Base-by-base conservation (phyloP, 92 coral and sea anemone species). In the Parazoanthus atlanticus region DNA sequence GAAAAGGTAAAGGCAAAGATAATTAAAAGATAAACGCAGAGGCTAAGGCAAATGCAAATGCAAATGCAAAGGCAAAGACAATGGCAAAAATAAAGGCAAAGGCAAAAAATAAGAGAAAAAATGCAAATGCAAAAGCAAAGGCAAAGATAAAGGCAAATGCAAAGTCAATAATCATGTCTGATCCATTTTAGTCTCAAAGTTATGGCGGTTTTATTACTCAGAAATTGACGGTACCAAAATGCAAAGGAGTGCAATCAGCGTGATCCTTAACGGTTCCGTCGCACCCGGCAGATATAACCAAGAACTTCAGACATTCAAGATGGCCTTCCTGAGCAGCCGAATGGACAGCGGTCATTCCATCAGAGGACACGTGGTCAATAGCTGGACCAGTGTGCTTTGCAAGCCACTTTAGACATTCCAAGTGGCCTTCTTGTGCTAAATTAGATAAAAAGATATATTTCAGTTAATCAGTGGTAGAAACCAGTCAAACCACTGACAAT, bases 331-430 rank as follows among this genome's bases (percentile, higher is more conserved):
- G 93, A 79, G 98, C 93, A 83, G 98, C 91, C 41, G 93, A 94
- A 71, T 95, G 98, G 49, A 84, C 94, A 95, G 98, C 95, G 91
- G 98, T 95, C 98, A 89, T 95, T 58, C 98, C 96, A 93, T 93
- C 96, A 21, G 90, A 81, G 38, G 98, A 92, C 40, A 91, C 85
- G 61, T 95, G 93, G 56, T 85, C 83, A 54, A 88, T 92, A 15
- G 86, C 93, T 23, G 98, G 91, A 21, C 93, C 96, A 17, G 93
- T 85, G 76, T 93, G 91, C 91, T 95, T 95, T 32, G 94, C 89
- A 21, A 95, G 95, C 98, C 98, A 95, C 88, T 86, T 92, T n/a
- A 95, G 84, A 67, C 98, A 95, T 86, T 92, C 94, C 26, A 93
- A 72, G 77, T 93, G 93, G 15, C 96, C 98, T 81, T 95, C 98